These are phyloP conservation scores for Zoanthus gigantus DNA, from an alignment of 92 coral and sea anemone species.

Conservation along the genomic window DNA sequence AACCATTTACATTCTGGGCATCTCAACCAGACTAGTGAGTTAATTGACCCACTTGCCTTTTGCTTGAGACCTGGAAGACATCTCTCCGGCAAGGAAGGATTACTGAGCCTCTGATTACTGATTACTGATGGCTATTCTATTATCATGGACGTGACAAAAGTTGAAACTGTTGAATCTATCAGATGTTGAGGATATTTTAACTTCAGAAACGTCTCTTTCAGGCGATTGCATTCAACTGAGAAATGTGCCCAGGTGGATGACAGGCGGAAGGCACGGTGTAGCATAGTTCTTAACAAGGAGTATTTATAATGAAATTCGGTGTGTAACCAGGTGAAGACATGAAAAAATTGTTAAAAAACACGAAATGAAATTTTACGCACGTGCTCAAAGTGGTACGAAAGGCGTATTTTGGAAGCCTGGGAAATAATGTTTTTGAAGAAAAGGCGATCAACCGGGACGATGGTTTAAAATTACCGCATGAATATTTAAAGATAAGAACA, in stretches of 20 bases:
- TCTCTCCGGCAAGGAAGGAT: conserved; percentile 43
- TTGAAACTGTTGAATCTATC: too few species aligned
- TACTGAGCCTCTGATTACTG: conserved; percentile 18
- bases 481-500: too few species aligned
- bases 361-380: too few species aligned
- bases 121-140: not conserved
- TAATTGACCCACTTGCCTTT: conserved; percentile 69
- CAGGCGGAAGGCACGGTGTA: conserved; percentile 5
- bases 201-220: conserved; percentile 8
- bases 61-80: conserved; percentile 62
- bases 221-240: not conserved
- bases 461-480: too few species aligned
- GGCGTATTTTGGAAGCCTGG: too few species aligned
- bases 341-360: too few species aligned
- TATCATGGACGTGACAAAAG: not conserved
- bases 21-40: conserved; percentile 62
- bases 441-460: too few species aligned
- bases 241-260: conserved; percentile 1
- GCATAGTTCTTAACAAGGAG: conserved; percentile 17
- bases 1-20: conserved; percentile 60
- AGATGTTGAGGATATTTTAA: not conserved
- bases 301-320: not conserved
- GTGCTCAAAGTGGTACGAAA: too few species aligned
- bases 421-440: too few species aligned
- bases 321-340: too few species aligned